Base-by-base conservation (phyloP, 2,797 vertebrate genomes). In the Falco rusticolus region DNA sequence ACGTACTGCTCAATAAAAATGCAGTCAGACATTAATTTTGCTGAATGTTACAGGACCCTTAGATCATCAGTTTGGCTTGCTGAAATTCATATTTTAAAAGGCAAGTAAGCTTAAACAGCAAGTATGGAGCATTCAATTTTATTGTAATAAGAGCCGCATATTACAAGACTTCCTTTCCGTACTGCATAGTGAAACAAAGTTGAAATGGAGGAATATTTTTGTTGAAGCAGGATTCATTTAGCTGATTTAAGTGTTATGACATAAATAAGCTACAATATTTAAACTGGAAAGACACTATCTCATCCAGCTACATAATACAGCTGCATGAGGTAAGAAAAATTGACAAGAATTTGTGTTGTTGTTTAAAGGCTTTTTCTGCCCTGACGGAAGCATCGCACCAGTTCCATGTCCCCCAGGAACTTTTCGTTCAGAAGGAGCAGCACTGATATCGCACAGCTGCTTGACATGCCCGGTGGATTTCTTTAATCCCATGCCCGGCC, bases 391-490 rank as follows among this genome's bases (percentile, higher is more conserved):
- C 37, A 7, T 10, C 25, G 31, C 53, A 29, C 94, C 98, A 6
- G 29, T 98, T 48, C 98, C 98, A 0, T 99, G 99, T 87, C 98
- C 98, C 3, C 98, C 97, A 15, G 99, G 99, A 41, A 99, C 98
- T 9, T 99, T 99, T 61, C 96, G 98, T 5, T 94, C 98, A 0
- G 47, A 61, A 19, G 94, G 63, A 53, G 96, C 95, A 79, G 96
- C 97, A 6, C 86, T 70, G 22, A 96, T 89, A 9, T 12, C 94
- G 2, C 87, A 88, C 26, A 61, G 43, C 76, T 99, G 99, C 96
- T 76, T 97, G 48, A 96, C 88, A 15, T 99, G 99, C 95, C 99
- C 99, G 9, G 93, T 89, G 50, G 96, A 98, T 41, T 98, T 99
- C 97, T 99, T 99, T 92, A 99, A 98, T 64, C 98, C 98, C 26